These are phyloP conservation scores for Cataglyphis cursor DNA, from an alignment of 2,888 invertebrate genomes.

Conservation along the genomic window DNA sequence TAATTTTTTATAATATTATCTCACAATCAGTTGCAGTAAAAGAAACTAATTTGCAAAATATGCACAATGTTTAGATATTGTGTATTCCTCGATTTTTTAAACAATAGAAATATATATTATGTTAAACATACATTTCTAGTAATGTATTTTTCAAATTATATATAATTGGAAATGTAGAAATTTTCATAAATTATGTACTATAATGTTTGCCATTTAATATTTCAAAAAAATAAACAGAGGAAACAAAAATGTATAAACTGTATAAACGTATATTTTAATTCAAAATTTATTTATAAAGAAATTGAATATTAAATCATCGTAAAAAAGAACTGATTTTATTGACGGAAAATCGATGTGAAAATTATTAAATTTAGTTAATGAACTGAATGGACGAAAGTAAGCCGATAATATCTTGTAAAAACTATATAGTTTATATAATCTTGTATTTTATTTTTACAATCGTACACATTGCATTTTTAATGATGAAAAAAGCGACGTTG, in stretches of 20 bases:
- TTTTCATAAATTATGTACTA: not conserved
- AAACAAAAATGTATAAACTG: not conserved
- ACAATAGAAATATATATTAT: not conserved
- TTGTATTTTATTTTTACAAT: not conserved
- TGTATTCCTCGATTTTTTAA: not conserved
- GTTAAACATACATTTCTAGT: not conserved
- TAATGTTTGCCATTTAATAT: not conserved
- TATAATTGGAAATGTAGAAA: not conserved
- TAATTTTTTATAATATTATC: conserved; percentile 10
- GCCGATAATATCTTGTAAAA: not conserved
- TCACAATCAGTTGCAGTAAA: not conserved
- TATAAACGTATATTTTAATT: not conserved
- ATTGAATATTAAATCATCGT: not conserved
- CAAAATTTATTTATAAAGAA: not conserved
- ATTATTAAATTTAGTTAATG: not conserved
- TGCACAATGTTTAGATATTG: not conserved
- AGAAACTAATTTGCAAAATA: not conserved
- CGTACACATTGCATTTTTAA: not conserved
- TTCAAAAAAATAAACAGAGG: not conserved
- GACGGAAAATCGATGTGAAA: not conserved
- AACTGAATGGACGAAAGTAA: not conserved
- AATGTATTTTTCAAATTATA: not conserved
- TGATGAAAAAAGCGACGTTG: not conserved
- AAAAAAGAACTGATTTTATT: not conserved
- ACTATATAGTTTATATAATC: not conserved